Evolutionary conservation across 2,888 invertebrate genomes (phyloP).

Genomic region (Drosophila bunnanda): DNA sequence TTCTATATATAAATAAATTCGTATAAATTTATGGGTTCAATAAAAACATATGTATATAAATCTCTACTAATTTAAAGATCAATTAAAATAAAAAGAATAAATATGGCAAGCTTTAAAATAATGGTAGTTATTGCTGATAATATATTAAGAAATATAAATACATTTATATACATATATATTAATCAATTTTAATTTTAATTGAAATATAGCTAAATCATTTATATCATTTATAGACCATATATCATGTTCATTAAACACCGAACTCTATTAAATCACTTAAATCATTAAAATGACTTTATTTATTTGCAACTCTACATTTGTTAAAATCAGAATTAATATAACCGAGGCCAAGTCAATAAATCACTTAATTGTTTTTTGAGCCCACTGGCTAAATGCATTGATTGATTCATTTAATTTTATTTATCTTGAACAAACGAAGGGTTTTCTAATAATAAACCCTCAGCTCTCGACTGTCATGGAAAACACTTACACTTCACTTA

Average conservation of each 20-base stretch:
- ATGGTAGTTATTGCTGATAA: not conserved
- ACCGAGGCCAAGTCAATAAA: not conserved
- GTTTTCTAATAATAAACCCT: not conserved
- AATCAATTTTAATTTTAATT: not conserved
- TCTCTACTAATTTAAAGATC: too few species aligned
- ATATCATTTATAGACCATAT: too few species aligned
- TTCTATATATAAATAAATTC: not conserved
- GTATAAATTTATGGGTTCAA: too few species aligned
- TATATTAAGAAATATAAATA: too few species aligned
- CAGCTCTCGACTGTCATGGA: not conserved
- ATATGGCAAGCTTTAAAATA: too few species aligned
- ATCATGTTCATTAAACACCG: not conserved
- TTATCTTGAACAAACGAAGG: constrained; percentile 9
- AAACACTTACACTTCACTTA: constrained; percentile 1
- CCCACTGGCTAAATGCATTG: not conserved
- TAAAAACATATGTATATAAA: too few species aligned
- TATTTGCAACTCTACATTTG: not conserved
- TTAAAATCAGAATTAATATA: not conserved
- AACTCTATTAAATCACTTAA: not conserved
- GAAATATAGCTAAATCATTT: not conserved
- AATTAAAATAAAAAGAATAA: too few species aligned
- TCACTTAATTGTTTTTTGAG: constrained; percentile 1
- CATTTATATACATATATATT: not conserved
- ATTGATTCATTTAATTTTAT: constrained; percentile 9
- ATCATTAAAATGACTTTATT: not conserved